Base-by-base conservation (phyloP, 2,113 vertebrate species). In the Strigops habroptila region DNA sequence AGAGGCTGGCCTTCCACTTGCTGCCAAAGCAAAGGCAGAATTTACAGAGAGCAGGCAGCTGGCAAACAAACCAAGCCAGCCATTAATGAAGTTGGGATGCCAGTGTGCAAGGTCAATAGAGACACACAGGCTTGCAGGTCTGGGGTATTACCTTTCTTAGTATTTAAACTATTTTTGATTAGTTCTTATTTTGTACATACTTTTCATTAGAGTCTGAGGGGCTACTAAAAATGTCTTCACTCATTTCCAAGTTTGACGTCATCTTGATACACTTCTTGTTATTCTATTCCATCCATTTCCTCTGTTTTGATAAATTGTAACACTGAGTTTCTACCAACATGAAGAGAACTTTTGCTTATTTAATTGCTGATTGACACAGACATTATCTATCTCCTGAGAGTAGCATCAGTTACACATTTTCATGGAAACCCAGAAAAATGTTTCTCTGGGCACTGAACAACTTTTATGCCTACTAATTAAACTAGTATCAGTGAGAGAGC, bases 71-170 rank as follows among this genome's bases (percentile, higher is more conserved):
- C 30, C 18, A 6, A 55, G 5, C 37, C 25, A 19, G 7, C 23
- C 31, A 12, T 10, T 12, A 39, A 31, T 49, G 19, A 44, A 46
- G 21, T 1, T 33, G 73, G 10, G 11, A n/a, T 19, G 33, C 22
- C 43, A 27, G 13, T 0, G 13, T 37, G 14, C 23, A 55, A 19
- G 22, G 28, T 24, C 28, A 60, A 10, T 0, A 23, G 57, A 76
- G 23, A 10, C 62, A 64, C 0, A 0, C 4, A 39, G 13, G 14
- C 7, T 4, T 67, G 28, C 53, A 73, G 52, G 48, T 33, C 17
- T 31, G 49, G 19, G n/a, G 6, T 39, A 35, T 39, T 3, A 19
- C 14, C 21, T 37, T 14, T 8, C 6, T 49, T 35, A 67, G 24
- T 7, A 14, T 35, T 77, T n/a, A 14, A 46, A 19, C 9, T 62